phyloP scores from a whole-genome alignment of 2,797 vertebrate genomes.

The Thunnus albacares region DNA sequence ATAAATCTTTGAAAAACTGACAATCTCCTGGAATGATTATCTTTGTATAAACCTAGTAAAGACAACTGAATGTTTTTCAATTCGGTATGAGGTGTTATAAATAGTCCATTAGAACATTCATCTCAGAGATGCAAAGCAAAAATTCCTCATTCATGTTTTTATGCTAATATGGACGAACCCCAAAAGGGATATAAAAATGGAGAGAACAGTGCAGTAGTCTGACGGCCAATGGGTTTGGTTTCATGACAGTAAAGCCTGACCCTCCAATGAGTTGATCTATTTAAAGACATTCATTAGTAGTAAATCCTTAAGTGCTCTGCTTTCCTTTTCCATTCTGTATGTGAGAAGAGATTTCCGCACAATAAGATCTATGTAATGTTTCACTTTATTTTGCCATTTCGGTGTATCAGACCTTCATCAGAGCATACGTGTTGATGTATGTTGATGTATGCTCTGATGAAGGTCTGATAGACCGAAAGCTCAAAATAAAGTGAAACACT shows the following conservation, averaged over 20 bases:
- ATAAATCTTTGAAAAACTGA: background rate
- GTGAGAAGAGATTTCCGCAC: conserved; percentile 6
- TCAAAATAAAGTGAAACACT: too few species aligned
- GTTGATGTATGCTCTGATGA: too few species aligned
- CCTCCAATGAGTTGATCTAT: conserved; percentile 50
- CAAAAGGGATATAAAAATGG: background rate
- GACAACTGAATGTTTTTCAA: background rate
- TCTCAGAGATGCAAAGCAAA: conserved; percentile 7
- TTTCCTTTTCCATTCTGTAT: conserved; percentile 70
- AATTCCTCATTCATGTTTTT: background rate
- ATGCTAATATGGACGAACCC: background rate
- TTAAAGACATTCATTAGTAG: conserved; percentile 59
- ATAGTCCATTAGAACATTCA: background rate
- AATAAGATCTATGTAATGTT: too few species aligned
- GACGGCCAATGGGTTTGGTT: conserved; percentile 20
- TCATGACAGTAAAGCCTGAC: conserved; percentile 31
- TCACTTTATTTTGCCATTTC: too few species aligned
- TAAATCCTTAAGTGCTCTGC: conserved; percentile 43
- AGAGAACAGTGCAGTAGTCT: background rate
- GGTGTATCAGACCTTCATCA: too few species aligned
- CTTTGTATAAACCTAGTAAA: background rate
- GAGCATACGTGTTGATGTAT: too few species aligned
- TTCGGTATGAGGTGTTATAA: conserved; percentile 6
- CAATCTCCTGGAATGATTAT: background rate
- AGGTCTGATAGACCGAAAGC: too few species aligned